Evolutionary conservation across 1,140 invertebrate genomes (phyloP).

Genomic region (Adoxophyes honmai): DNA sequence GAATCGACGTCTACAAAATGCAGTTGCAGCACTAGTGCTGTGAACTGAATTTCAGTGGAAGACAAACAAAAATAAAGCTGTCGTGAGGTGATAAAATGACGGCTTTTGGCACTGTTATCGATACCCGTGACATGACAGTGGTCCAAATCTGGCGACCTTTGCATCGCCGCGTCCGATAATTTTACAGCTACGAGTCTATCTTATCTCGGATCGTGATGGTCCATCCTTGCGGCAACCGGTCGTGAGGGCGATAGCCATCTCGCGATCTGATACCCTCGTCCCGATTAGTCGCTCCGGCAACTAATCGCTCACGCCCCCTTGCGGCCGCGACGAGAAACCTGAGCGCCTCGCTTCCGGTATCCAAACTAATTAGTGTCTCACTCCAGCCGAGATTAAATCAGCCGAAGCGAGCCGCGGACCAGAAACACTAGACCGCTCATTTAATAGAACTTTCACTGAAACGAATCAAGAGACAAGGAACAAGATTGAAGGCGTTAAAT

Average conservation of each 20-base stretch:
- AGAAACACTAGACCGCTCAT: neutral
- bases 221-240: neutral
- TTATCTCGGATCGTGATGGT: neutral
- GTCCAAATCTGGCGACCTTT: too few relatives aligned
- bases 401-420: neutral
- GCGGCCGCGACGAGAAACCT: neutral
- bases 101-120: too few relatives aligned
- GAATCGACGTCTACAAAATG: too few relatives aligned
- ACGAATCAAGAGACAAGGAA: neutral
- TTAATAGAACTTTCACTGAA: neutral
- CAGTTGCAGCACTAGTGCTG: too few relatives aligned
- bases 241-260: neutral
- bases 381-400: neutral
- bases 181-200: neutral
- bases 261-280: neutral
- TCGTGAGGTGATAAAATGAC: too few relatives aligned
- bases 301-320: neutral
- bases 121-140: too few relatives aligned
- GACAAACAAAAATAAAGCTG: too few relatives aligned
- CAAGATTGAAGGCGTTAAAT: too few relatives aligned
- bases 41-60: too few relatives aligned
- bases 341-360: constrained; percentile 1
- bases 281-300: neutral
- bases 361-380: neutral
- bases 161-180: too few relatives aligned